These are phyloP conservation scores for Antechinus stuartii DNA, from an alignment of 2,113 vertebrate genomes.

Conservation along the genomic window DNA sequence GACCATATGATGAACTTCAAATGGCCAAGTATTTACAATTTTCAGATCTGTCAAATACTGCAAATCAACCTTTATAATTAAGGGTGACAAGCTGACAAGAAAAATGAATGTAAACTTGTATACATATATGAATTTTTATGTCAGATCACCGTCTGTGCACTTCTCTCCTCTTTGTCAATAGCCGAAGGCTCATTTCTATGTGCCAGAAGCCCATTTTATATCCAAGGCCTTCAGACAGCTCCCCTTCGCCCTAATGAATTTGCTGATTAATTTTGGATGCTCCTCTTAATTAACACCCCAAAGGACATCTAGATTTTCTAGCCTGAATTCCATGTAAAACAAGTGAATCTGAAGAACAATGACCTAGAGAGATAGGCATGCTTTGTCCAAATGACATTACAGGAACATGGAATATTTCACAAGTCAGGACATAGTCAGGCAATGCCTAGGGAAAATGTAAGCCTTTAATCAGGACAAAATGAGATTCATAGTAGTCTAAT, in stretches of 20 bases:
- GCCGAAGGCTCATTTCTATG: slow-evolving; percentile 94
- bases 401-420: slow-evolving; percentile 90
- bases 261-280: slow-evolving; percentile 99
- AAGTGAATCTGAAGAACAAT: slow-evolving; percentile 94
- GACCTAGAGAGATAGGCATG: slow-evolving; percentile 93
- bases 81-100: slow-evolving; percentile 99
- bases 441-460: slow-evolving; percentile 92
- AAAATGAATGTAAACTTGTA: slow-evolving; percentile 99
- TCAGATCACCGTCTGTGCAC: slow-evolving; percentile 95
- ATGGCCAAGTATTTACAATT: slow-evolving; percentile 91
- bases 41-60: slow-evolving; percentile 91
- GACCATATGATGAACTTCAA: slow-evolving; percentile 93
- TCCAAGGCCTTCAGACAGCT: slow-evolving; percentile 96
- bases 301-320: slow-evolving; percentile 95
- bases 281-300: slow-evolving; percentile 99
- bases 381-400: slow-evolving; percentile 94
- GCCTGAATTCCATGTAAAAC: slow-evolving; percentile 88
- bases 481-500: slow-evolving; percentile 95
- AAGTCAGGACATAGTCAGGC: slow-evolving; percentile 90
- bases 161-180: slow-evolving; percentile 93
- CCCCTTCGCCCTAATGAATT: slow-evolving; percentile 99
- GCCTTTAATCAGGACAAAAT: slow-evolving; percentile 96
- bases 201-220: slow-evolving; percentile 90
- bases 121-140: slow-evolving; percentile 99
- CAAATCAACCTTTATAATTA: slow-evolving; percentile 99